A percentile compares a stretch with the other conserved stretches of the same genome.
These are phyloP conservation scores for Nomada fucata DNA, from an alignment of 2,888 invertebrate genomes.

Conservation along the genomic window DNA sequence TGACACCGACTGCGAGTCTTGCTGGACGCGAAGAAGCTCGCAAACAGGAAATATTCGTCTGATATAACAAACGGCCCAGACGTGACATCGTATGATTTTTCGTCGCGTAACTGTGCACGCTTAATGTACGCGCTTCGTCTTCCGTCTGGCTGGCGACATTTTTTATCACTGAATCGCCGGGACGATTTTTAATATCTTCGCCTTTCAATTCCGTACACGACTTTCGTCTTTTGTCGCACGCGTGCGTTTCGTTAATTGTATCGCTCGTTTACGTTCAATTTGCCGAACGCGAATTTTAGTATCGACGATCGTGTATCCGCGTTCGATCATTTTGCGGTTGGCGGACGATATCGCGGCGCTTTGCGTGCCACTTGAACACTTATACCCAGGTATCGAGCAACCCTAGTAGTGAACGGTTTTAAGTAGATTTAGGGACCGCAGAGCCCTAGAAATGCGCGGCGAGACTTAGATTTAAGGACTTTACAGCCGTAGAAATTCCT, in stretches of 20 bases:
- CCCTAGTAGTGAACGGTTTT: slow-evolving; percentile 33
- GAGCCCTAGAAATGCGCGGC: slow-evolving; percentile 22
- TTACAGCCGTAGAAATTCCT: slow-evolving; percentile 14
- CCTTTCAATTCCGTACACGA: too few relatives aligned
- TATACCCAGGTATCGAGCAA: slow-evolving; percentile 31
- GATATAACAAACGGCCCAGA: slow-evolving; percentile 42
- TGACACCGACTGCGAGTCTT: slow-evolving; percentile 26
- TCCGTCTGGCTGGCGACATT: not conserved
- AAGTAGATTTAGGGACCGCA: slow-evolving; percentile 42
- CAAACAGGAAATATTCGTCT: slow-evolving; percentile 48
- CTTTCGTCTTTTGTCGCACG: too few relatives aligned
- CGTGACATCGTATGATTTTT: slow-evolving; percentile 37
- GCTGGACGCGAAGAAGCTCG: not conserved
- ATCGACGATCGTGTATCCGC: not conserved
- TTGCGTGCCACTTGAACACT: slow-evolving; percentile 36
- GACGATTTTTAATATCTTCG: not conserved
- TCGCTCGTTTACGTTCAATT: too few relatives aligned
- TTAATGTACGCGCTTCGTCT: slow-evolving; percentile 11
- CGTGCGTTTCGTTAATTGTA: too few relatives aligned
- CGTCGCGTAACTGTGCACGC: not conserved
- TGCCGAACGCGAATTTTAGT: not conserved
- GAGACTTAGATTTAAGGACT: slow-evolving; percentile 20
- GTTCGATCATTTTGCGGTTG: slow-evolving; percentile 13
- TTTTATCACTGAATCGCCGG: slow-evolving; percentile 16
- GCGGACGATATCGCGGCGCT: slow-evolving; percentile 6